These are phyloP conservation scores for Pristis pectinata DNA, from an alignment of 2,797 vertebrate species.

Conservation along the genomic window DNA sequence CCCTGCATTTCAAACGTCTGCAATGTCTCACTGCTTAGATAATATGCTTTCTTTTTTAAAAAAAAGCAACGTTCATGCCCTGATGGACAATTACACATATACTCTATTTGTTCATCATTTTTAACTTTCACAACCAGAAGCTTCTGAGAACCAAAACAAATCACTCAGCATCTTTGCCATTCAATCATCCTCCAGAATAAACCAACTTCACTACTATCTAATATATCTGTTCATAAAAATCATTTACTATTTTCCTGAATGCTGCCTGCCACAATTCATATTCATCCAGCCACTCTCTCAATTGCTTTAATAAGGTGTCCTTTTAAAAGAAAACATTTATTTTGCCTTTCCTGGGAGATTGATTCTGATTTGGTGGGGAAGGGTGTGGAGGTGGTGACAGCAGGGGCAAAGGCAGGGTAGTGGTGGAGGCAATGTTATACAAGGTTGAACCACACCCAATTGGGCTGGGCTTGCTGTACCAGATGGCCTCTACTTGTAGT, in stretches of 20 bases:
- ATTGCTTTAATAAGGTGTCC: no score
- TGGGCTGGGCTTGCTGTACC: neutral
- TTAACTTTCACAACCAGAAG: neutral
- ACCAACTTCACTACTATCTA: no score
- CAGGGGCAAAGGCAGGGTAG: no score
- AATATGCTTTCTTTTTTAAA: no score
- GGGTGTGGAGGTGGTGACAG: no score
- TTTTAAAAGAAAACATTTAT: no score
- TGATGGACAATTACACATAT: no score
- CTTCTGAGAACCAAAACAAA: neutral
- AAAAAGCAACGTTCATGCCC: no score
- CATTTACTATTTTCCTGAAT: neutral
- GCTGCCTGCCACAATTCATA: neutral
- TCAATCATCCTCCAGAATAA: neutral
- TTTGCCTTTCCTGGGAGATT: neutral
- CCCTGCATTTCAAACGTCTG: no score
- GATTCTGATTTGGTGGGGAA: neutral
- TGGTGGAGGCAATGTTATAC: neutral
- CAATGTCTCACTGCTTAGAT: no score
- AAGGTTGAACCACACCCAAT: neutral
- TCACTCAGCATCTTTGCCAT: neutral
- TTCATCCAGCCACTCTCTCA: neutral
- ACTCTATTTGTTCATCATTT: no score
- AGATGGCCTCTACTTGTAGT: neutral
- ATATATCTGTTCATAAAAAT: neutral